Evolutionary conservation across 2,113 vertebrate species (phyloP).

Genomic region (Oxygymnocypris stewartii): DNA sequence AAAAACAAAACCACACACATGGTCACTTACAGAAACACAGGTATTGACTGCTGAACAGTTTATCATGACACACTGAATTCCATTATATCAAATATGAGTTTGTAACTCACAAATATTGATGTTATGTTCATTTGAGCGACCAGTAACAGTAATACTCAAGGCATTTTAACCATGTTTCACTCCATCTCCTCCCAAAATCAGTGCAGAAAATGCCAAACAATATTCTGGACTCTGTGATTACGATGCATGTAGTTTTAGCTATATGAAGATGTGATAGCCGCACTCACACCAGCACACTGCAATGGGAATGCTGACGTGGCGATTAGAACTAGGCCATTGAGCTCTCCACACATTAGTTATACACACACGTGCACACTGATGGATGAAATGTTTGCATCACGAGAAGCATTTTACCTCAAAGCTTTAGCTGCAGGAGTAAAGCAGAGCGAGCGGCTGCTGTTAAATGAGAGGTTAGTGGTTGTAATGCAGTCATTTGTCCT

Average conservation of each 20-base stretch:
- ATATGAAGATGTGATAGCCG: slow-evolving; percentile 3
- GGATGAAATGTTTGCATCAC: slow-evolving; percentile 60
- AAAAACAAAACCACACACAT: background rate
- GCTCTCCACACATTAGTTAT: slow-evolving; percentile 57
- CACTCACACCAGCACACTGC: slow-evolving; percentile 33
- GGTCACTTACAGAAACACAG: background rate
- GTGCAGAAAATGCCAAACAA: background rate
- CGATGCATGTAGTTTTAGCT: background rate
- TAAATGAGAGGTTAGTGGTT: slow-evolving; percentile 66
- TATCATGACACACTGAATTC: background rate
- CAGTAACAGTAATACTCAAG: background rate
- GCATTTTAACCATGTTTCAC: background rate
- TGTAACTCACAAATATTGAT: background rate
- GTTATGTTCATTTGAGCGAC: background rate
- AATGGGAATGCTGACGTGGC: slow-evolving; percentile 60
- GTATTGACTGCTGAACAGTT: background rate
- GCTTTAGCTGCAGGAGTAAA: slow-evolving; percentile 62
- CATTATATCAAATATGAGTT: background rate
- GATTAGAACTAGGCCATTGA: slow-evolving; percentile 46
- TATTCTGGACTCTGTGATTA: background rate
- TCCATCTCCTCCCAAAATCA: background rate
- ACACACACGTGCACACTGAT: slow-evolving; percentile 51
- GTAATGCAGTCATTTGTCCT: slow-evolving; percentile 62
- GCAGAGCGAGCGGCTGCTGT: slow-evolving; percentile 57
- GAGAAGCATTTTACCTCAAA: slow-evolving; percentile 53